Base-by-base conservation (phyloP, 2,888 invertebrate species). In the Platynereis dumerilii region DNA sequence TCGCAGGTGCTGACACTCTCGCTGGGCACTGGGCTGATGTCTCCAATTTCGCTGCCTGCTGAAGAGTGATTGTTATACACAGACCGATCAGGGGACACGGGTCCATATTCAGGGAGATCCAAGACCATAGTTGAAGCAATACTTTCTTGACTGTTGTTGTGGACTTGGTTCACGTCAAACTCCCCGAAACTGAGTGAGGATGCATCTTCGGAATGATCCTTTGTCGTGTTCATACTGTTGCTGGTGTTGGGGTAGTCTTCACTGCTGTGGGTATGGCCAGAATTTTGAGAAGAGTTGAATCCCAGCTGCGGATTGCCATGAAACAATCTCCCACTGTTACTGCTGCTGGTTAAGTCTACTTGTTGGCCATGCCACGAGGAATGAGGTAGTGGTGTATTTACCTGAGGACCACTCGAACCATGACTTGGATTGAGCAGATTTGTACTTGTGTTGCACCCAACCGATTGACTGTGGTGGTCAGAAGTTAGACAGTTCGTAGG, bases 51-150 rank as follows among this genome's bases (percentile, higher is more conserved):
- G 7, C 45, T 45, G 42, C 55, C 64, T 34, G 29, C 53, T 28
- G 44, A 64, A 22, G 59, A 60, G 17, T 60, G 60, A 27, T 48
- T 56, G 2, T 53, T 27, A 3, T 34, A 42, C 42, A 56, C 56
- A 2, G 63, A 57, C 70, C 65, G 66, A 10, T 72, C 72, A n/a
- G 72, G 72, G 0, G 72, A 70, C 26, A 66, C n/a, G 0, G 79
- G 79, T 48, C 74, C 74, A 69, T 77, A 81, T 57, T 76, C 79
- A 1, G 81, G 81, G 62, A 80, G 70, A 60, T 80, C 81, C n/a
- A 80, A 75, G 48, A 80, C 75, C 74, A 80, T 76, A 22, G 78
- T 78, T 1, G 79, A 80, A 64, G 76, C 74, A 10, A 76, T 70
- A 67, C 80, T 80, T 55, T 79, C 76, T 39, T 77, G 72, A 7